Percentiles rank a stretch among this genome's conserved stretches.
Conservation (phyloP, 1,140 invertebrate genomes). For the Papilio machaon region DNA sequence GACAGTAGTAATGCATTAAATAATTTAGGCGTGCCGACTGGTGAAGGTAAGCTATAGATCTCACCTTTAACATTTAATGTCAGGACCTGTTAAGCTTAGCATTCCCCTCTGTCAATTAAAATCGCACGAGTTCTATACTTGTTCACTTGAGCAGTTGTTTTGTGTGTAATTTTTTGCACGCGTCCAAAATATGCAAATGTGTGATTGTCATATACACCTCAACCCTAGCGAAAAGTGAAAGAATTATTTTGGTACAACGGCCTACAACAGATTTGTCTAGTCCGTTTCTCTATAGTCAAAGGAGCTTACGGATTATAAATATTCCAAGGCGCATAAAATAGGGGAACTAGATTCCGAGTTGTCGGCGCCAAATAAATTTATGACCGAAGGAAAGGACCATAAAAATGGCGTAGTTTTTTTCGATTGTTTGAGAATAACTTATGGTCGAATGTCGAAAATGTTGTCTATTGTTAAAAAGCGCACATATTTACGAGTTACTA, state of each 20-base stretch:
- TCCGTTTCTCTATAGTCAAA: neutral
- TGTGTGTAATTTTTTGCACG: no score
- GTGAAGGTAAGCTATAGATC: constrained; percentile 52
- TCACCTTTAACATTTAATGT: neutral
- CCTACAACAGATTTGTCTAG: neutral
- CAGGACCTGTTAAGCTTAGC: neutral
- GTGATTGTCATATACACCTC: neutral
- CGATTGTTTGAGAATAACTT: neutral
- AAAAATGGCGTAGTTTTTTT: constrained; percentile 16
- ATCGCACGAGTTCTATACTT: neutral
- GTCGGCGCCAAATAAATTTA: constrained; percentile 5
- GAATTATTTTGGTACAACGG: no score
- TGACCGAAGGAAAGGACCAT: neutral
- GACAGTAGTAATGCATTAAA: constrained; percentile 80
- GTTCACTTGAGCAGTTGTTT: no score
- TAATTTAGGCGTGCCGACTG: constrained; percentile 66
- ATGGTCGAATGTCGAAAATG: neutral
- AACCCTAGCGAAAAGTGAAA: neutral
- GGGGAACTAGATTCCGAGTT: constrained; percentile 18
- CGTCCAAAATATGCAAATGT: no score
- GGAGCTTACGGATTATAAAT: constrained; percentile 6
- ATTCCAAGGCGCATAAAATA: constrained; percentile 25
- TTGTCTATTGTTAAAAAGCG: neutral
- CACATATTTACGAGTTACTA: neutral
- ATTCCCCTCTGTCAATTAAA: neutral